A percentile compares a stretch with the other conserved stretches of the same genome.
Evolutionary conservation across 1,140 invertebrate genomes (phyloP).

Genomic region (Chlorops oryzae): DNA sequence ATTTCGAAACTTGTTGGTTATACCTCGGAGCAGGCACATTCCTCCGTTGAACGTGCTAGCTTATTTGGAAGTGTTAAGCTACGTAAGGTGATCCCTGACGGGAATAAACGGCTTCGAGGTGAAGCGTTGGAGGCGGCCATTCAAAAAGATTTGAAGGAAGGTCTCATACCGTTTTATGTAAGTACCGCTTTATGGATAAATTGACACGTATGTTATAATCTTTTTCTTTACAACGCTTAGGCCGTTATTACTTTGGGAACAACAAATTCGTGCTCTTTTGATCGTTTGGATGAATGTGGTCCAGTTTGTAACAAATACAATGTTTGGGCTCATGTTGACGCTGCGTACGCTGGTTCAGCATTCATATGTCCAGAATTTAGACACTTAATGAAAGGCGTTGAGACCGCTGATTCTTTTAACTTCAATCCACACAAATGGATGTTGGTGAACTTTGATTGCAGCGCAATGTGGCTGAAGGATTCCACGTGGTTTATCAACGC

Average conservation of each 20-base stretch:
- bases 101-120: slow-evolving; percentile 68
- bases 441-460: slow-evolving; percentile 88
- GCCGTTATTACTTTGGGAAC: slow-evolving; percentile 79
- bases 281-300: slow-evolving; percentile 74
- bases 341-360: slow-evolving; percentile 85
- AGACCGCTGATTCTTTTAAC: slow-evolving; percentile 81
- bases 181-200: slow-evolving; percentile 47
- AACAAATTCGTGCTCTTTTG: slow-evolving; percentile 81
- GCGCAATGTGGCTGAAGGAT: slow-evolving; percentile 84
- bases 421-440: slow-evolving; percentile 95
- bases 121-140: slow-evolving; percentile 72
- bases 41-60: slow-evolving; percentile 84
- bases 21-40: slow-evolving; percentile 79
- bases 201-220: no score
- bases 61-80: slow-evolving; percentile 80
- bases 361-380: slow-evolving; percentile 89
- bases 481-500: slow-evolving; percentile 80
- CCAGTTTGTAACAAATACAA: slow-evolving; percentile 64
- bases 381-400: slow-evolving; percentile 76
- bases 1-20: slow-evolving; percentile 81
- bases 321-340: slow-evolving; percentile 88
- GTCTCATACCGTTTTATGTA: slow-evolving; percentile 80
- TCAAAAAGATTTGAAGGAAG: slow-evolving; percentile 67
- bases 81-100: slow-evolving; percentile 67
- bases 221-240: slow-evolving; percentile 50